Base-by-base conservation (phyloP, 2,113 vertebrate species). In the Channa argus region DNA sequence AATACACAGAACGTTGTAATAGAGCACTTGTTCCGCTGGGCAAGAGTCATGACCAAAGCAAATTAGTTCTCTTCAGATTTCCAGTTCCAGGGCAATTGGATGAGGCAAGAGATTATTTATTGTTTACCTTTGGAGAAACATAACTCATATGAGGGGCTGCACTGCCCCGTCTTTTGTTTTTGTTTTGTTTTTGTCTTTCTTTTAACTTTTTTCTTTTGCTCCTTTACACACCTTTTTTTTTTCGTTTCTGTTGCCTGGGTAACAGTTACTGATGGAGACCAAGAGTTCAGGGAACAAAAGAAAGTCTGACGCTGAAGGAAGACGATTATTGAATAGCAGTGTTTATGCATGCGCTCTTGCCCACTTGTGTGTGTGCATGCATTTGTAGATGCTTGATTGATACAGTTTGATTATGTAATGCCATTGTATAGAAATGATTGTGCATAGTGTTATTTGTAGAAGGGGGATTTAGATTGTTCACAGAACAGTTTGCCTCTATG, bases 221-320 rank as follows among this genome's bases (percentile, higher is more conserved):
- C 82, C 59, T 84, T 71, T 80, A 71, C 70, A 88, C 84, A 86
- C 88, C 87, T 72, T 83, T 72, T 86, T 58, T 66, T 78, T 58
- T 55, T 84, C 77, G 79, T 61, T 77, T 83, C 83, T 79, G 93
- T 95, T 94, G 88, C 93, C 91, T 82, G 85, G 91, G 93, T 87
- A 91, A 94, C 92, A 66, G 92, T 93, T 90, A 91, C 92, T 83
- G 83, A 84, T 87, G 81, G 91, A 92, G 90, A 93, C 91, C 63
- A 54, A 66, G 79, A 89, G 85, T 88, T 91, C 41, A 74, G 74
- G 60, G 85, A 88, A 87, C 73, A 79, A 75, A 81, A 72, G 83
- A 71, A 82, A 79, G 68, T 79, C 65, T 83, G 75, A 64, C 74
- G 77, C 82, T 77, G 71, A 77, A 79, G 71, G 62, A 71, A 83